Evolutionary conservation across 1,140 invertebrate species (phyloP).

Genomic region (Euborellia annulipes): DNA sequence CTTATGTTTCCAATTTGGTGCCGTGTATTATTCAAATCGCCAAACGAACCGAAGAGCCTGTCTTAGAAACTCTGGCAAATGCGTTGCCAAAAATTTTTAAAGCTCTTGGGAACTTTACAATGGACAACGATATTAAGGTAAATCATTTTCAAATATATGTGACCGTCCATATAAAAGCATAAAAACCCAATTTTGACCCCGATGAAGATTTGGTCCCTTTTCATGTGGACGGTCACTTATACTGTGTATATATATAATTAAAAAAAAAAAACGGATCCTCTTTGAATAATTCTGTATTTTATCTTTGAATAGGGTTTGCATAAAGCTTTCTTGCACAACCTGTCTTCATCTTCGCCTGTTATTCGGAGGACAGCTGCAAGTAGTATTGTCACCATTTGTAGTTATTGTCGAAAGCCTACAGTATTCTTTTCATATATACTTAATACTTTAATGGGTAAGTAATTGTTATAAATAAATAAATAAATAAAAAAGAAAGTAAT

Average conservation of each 20-base stretch:
- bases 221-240: too few relatives aligned
- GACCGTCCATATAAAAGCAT: too few relatives aligned
- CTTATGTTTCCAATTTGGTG: slow-evolving; percentile 55
- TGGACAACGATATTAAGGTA: slow-evolving; percentile 57
- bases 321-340: slow-evolving; percentile 46
- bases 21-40: slow-evolving; percentile 51
- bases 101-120: slow-evolving; percentile 51
- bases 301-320: slow-evolving; percentile 35
- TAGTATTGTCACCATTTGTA: slow-evolving; percentile 44
- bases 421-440: slow-evolving; percentile 43
- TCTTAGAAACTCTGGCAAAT: slow-evolving; percentile 53
- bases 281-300: too few relatives aligned
- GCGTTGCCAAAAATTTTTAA: slow-evolving; percentile 52
- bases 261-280: too few relatives aligned
- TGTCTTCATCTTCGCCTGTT: slow-evolving; percentile 39
- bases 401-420: slow-evolving; percentile 42
- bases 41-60: slow-evolving; percentile 47
- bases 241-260: too few relatives aligned
- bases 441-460: slow-evolving; percentile 29
- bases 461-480: too few relatives aligned
- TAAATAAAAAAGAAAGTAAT: too few relatives aligned
- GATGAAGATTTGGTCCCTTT: too few relatives aligned
- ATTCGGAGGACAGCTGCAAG: slow-evolving; percentile 45
- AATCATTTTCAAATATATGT: slow-evolving; percentile 7
- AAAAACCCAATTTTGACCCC: too few relatives aligned